Evolutionary conservation across 2,797 vertebrate genomes (phyloP).

Genomic region (Rhinella marina): DNA sequence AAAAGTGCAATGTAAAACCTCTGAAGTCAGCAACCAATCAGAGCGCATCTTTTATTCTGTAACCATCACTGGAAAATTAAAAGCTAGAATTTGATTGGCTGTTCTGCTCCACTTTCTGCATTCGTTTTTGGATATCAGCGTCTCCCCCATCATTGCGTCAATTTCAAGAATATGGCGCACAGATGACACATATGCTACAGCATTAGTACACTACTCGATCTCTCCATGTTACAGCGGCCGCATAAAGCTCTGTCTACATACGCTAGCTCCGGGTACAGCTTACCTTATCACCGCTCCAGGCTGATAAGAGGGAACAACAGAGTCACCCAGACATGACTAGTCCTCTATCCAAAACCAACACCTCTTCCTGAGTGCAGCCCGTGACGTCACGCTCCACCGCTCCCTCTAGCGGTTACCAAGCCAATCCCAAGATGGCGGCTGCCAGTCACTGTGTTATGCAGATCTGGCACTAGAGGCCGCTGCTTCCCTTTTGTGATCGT

Average conservation of each 20-base stretch:
- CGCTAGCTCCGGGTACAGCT: not conserved
- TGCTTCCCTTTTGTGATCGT: not conserved
- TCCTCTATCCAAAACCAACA: conserved; percentile 4
- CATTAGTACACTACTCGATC: too few relatives aligned
- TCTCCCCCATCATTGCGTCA: too few relatives aligned
- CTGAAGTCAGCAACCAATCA: not conserved
- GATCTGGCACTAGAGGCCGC: not conserved
- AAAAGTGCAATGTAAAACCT: too few relatives aligned
- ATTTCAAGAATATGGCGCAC: too few relatives aligned
- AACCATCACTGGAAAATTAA: not conserved
- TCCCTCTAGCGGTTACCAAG: not conserved
- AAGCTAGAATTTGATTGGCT: not conserved
- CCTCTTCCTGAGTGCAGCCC: conserved; percentile 33
- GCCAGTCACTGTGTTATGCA: not conserved
- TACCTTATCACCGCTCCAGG: conserved; percentile 14
- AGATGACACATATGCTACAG: too few relatives aligned
- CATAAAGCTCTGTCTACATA: not conserved
- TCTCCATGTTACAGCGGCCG: too few relatives aligned
- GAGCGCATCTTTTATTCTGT: not conserved
- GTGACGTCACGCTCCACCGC: not conserved
- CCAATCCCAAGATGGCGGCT: conserved; percentile 51
- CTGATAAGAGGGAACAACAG: not conserved
- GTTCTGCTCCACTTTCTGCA: too few relatives aligned
- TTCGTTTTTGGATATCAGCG: too few relatives aligned
- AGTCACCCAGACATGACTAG: conserved; percentile 30